These are phyloP conservation scores for Apamea crenata DNA, from an alignment of 2,888 invertebrate species.

Conservation along the genomic window DNA sequence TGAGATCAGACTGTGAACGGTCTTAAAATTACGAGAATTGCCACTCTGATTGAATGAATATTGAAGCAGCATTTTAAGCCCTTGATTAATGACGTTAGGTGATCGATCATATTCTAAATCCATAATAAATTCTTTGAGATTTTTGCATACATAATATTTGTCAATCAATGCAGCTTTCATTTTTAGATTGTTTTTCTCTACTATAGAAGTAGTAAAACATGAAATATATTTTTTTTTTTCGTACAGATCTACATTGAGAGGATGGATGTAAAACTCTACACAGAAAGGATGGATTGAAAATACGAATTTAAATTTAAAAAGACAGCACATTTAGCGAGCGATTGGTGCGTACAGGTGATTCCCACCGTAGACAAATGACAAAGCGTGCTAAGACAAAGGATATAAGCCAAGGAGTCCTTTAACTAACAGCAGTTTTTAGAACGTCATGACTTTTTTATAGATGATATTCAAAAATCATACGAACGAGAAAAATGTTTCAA, in stretches of 20 bases:
- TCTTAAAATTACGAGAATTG: too few species aligned
- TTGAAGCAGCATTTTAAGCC: conserved; percentile 54
- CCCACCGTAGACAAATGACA: conserved; percentile 57
- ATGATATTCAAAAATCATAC: conserved; percentile 60
- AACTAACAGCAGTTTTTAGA: conserved; percentile 42
- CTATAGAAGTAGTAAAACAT: neutral
- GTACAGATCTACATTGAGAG: conserved; percentile 3
- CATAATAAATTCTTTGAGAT: conserved; percentile 42
- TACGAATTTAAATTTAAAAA: conserved; percentile 31
- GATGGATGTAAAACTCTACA: conserved; percentile 8
- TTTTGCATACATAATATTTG: neutral
- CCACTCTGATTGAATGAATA: neutral
- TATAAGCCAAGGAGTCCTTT: conserved; percentile 33
- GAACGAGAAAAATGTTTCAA: conserved; percentile 29
- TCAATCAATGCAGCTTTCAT: neutral
- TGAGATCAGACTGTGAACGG: too few species aligned
- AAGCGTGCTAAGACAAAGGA: conserved; percentile 58
- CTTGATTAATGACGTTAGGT: conserved; percentile 43
- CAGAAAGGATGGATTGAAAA: conserved; percentile 65
- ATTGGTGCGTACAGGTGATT: conserved; percentile 66
- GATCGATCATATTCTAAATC: conserved; percentile 66
- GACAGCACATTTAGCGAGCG: conserved; percentile 75
- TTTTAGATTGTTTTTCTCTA: neutral
- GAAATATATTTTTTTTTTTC: conserved; percentile 1
- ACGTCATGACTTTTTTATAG: conserved; percentile 62